Base-by-base conservation (phyloP, 2,888 invertebrate species). In the Dexiosoma caninum region DNA sequence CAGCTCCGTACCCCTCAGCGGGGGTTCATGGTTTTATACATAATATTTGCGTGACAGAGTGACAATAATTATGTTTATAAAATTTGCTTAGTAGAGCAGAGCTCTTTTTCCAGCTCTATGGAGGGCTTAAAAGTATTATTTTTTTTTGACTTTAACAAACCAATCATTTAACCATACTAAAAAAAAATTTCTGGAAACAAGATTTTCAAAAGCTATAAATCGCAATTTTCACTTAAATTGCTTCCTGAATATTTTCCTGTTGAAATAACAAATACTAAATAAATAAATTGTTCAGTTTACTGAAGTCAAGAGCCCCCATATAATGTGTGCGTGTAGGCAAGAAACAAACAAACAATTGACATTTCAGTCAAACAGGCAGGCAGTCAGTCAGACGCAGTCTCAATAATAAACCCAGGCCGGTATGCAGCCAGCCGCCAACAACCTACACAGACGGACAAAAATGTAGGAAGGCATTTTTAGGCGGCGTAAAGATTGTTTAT, bases 401-500 rank as follows among this genome's bases (percentile, higher is more conserved):
- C 23, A 21, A 10, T 23, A 32, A 23, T 19, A 19, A 55, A 12
- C 7, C 21, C 9, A 49, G 21, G n/a, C 62, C 19, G 21, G 62
- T 16, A 55, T 69, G 23, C 46, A 42, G 7, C 3, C 60, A 44
- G 69, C 55, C 16, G 37, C 27, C 49, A 51, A 16, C 37, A 23
- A 37, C 12, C 16, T 4, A 59, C 14, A 14, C 7, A 40, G 49
- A 19, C 59, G 35, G 32, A 53, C 59, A 49, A 19, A 55, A 35
- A 55, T 64, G 62, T 55, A 53, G 60, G 60, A 72, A 62, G 62
- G 14, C 42, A 42, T 23, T 51, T 62, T 60, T 60, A 42, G 70
- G 75, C 66, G 66, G 80, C 76, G 27, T 16, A 75, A 66, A 66
- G 44, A 77, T 81, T 77, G 67, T 81, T 81, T 81, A 74, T 81